Percentiles rank a stretch among this genome's conserved stretches.
Evolutionary conservation across 2,113 vertebrate genomes (phyloP).

Genomic region (Poecilia latipinna): DNA sequence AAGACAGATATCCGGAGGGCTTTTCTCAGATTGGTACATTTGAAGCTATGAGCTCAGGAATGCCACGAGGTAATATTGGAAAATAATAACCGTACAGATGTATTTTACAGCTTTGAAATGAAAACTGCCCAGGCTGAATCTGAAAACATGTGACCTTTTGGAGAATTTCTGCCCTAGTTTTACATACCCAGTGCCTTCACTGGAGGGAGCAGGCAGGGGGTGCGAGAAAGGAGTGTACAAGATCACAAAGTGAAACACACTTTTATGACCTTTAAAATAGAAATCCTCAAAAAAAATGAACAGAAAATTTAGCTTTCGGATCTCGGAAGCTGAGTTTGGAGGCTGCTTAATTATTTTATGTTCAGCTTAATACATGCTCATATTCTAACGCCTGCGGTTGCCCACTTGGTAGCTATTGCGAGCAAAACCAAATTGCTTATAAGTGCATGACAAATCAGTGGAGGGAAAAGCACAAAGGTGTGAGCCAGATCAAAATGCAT

Average conservation of each 20-base stretch:
- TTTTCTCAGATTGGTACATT: conserved; percentile 20
- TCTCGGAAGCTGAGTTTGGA: conserved; percentile 5
- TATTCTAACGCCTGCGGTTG: conserved; percentile 17
- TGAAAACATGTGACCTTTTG: conserved; percentile 21
- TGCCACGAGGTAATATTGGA: conserved; percentile 16
- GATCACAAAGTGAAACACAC: conserved; percentile 4
- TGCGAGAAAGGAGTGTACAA: conserved; percentile 9
- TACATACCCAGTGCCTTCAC: conserved; percentile 24
- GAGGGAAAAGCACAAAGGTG: conserved; percentile 42
- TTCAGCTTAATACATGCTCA: conserved; percentile 25
- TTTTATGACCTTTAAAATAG: neutral
- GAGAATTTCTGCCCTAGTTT: conserved; percentile 30
- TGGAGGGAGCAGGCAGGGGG: conserved; percentile 13
- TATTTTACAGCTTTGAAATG: conserved; percentile 25
- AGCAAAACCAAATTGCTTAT: conserved; percentile 30
- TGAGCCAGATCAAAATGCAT: conserved; percentile 53
- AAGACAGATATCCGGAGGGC: conserved; percentile 13
- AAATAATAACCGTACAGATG: conserved; percentile 25
- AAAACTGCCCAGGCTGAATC: conserved; percentile 9
- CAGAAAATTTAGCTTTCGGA: neutral
- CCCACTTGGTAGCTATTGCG: conserved; percentile 11
- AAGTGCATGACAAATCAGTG: conserved; percentile 47
- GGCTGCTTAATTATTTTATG: conserved; percentile 15
- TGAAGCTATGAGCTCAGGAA: conserved; percentile 19
- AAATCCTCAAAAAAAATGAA: neutral